Percentiles rank a stretch among this genome's conserved stretches.
Evolutionary conservation across 2,888 invertebrate species (phyloP).

Genomic region (Mythimna pallens): DNA sequence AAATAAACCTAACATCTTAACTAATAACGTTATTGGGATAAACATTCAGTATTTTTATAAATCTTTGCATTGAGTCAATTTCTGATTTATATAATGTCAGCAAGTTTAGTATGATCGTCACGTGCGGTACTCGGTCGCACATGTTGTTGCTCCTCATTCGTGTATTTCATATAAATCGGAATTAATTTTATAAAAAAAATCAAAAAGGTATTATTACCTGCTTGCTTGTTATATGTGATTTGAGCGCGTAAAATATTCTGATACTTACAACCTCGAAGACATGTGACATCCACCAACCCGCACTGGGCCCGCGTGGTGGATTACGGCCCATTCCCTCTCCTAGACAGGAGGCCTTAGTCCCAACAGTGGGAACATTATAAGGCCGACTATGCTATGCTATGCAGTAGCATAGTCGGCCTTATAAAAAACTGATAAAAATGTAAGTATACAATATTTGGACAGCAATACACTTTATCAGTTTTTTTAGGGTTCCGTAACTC

Average conservation of each 20-base stretch:
- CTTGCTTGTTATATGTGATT: slow-evolving; percentile 4
- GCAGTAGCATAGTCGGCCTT: no score
- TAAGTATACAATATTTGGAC: no score
- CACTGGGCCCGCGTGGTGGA: no score
- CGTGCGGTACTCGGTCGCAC: slow-evolving; percentile 16
- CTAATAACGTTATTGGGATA: background rate
- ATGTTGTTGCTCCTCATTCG: slow-evolving; percentile 13
- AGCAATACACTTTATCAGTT: no score
- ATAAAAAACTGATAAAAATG: no score
- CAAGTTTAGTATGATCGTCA: slow-evolving; percentile 15
- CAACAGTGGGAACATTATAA: no score
- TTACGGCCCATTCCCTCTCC: no score
- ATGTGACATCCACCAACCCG: no score
- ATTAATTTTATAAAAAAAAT: slow-evolving; percentile 15
- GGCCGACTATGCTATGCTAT: no score
- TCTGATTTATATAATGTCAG: slow-evolving; percentile 7
- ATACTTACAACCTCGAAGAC: no score
- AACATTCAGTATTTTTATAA: background rate
- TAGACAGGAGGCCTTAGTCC: no score
- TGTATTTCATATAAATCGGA: slow-evolving; percentile 16
- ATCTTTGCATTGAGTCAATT: background rate
- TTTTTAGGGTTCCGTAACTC: no score
- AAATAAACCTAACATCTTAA: background rate
- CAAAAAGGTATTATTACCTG: slow-evolving; percentile 1
- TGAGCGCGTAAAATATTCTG: background rate